phyloP scores from a whole-genome alignment of 2,113 vertebrate genomes.

The Podiceps cristatus region DNA sequence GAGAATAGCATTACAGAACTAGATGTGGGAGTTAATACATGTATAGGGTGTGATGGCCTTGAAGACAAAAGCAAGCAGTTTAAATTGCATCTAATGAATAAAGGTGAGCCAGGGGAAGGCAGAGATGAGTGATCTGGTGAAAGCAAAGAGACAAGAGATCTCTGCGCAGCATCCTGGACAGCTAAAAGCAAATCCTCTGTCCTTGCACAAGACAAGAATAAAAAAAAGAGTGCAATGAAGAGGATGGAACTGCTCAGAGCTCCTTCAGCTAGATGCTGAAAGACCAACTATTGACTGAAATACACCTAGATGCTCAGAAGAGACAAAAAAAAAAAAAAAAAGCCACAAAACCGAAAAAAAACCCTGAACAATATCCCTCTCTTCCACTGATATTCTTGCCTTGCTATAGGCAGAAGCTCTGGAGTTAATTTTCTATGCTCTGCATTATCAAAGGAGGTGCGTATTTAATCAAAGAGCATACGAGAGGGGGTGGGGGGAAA shows the following conservation, averaged over 20 bases:
- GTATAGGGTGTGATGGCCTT: background rate
- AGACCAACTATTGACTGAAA: background rate
- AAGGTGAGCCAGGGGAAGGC: background rate
- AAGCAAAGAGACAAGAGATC: background rate
- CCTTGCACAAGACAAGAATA: background rate
- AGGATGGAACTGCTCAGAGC: background rate
- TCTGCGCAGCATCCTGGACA: background rate
- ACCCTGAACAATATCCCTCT: background rate
- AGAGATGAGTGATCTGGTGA: background rate
- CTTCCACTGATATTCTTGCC: background rate
- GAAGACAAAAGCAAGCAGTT: background rate
- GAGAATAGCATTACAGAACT: background rate
- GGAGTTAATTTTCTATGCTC: background rate
- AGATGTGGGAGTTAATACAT: background rate
- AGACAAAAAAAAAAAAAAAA: too few species aligned
- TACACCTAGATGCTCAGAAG: background rate
- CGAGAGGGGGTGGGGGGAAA: background rate
- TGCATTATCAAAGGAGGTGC: background rate
- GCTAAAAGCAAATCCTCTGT: background rate
- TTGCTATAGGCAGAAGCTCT: background rate
- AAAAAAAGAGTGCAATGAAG: background rate
- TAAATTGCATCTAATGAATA: background rate
- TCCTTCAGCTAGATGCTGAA: background rate
- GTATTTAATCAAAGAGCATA: background rate
- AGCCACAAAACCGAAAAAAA: too few species aligned